Base-by-base conservation (phyloP, 92 coral and sea anemone genomes). In the Porites cylindrica region DNA sequence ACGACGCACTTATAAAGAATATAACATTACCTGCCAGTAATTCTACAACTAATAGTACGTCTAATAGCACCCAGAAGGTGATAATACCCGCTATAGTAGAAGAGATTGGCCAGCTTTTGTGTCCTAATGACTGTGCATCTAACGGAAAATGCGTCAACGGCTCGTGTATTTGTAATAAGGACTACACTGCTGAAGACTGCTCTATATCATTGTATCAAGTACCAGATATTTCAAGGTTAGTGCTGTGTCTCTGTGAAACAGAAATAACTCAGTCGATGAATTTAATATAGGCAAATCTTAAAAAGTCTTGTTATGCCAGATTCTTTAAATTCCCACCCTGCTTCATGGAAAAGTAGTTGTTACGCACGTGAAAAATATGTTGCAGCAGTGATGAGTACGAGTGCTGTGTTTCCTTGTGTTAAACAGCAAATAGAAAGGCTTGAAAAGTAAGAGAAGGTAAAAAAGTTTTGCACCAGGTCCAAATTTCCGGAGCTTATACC, bases 41-140 rank as follows among this genome's bases (percentile, higher is more conserved):
- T 62, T 4, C 74, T 38, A 38, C 47, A 38, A 38, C 47, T 38
- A 38, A 38, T 38, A 4, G 0, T 4, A 38, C 47, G 47, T 38
- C 47, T 17, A 87, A 79, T 24, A 68, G 66, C 32, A 78, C 83
- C 52, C 32, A 61, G 14, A n/a, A 52, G 20, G 62, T 74, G 63
- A 74, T 38, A 12, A 51, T 50, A 18, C 79, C 63, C 70, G 60
- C 78, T 4, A 70, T 71, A 4, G 19, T 87, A 4, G 81, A 80
- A 62, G 63, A 81, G 20, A 20, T 91, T 32, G 72, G 66, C 20
- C 83, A 61, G n/a, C 75, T 84, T 26, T 72, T 91, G 5, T 91
- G 94, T 58, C 92, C 94, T 1, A 91, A 91, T 53, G 94, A 91
- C 59, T 91, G 94, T 77, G 70, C 91, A 16, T 82, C 82, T 65